phyloP scores from a whole-genome alignment of 2,113 vertebrate species.

The Camelus dromedarius region DNA sequence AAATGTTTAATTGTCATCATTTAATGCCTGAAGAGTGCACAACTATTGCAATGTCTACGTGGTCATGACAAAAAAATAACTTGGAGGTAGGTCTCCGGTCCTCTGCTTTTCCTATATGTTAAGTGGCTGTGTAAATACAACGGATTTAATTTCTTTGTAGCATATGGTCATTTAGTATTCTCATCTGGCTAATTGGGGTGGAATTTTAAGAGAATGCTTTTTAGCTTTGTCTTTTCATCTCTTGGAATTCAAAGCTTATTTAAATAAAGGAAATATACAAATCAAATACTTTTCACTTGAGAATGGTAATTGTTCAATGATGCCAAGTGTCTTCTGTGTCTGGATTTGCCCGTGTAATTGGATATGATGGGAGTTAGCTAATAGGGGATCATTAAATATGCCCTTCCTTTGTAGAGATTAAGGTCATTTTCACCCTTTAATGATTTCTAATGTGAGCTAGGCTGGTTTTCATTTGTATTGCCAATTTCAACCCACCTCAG shows the following conservation, averaged over 20 bases:
- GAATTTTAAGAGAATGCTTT: background rate
- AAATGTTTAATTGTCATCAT: background rate
- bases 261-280: slow-evolving; percentile 14
- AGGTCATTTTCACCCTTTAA: slow-evolving; percentile 63
- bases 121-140: background rate
- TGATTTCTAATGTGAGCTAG: background rate
- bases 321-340: slow-evolving; percentile 17
- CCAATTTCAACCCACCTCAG: slow-evolving; percentile 18
- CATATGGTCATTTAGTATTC: background rate
- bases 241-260: background rate
- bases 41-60: background rate
- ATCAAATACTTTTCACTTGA: slow-evolving; percentile 57
- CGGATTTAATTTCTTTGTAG: background rate
- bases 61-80: background rate
- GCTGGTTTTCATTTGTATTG: background rate
- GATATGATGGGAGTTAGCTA: background rate
- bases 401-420: slow-evolving; percentile 72
- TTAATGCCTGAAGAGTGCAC: background rate
- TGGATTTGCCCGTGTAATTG: slow-evolving; percentile 29
- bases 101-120: background rate
- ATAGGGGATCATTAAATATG: slow-evolving; percentile 48
- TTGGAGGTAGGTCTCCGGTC: background rate
- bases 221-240: slow-evolving; percentile 15
- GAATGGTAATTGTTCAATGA: slow-evolving; percentile 55
- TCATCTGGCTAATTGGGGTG: background rate